Base-by-base conservation (phyloP, 2,888 invertebrate species). In the Cyaniris semiargus region DNA sequence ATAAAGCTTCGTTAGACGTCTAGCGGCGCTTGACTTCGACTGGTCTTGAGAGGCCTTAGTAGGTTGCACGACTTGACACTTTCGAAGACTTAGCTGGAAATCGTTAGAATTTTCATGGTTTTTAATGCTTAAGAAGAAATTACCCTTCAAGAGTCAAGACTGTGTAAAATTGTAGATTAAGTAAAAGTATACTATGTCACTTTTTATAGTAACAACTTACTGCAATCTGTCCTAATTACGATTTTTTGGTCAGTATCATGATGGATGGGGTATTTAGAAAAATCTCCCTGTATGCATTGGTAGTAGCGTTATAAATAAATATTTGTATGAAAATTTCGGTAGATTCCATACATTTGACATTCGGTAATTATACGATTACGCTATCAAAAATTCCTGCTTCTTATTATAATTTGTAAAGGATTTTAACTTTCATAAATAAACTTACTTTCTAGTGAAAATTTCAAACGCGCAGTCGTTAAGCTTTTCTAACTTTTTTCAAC, bases 1-100 rank as follows among this genome's bases (percentile, higher is more conserved):
- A 23, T 71, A 72, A 72, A 44, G 44, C 38, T 72, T 72, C 72
- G 48, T 72, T 72, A 72, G 23, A 48, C 48, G 18, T 48, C 23
- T 23, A 72, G 72, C 44, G 71, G 21, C 72, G 72, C 72, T 72
- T 72, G 72, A 72, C 72, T 72, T 15, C 48, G 44, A 72, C 72
- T 48, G 72, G 48, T 23, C 72, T 72, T 38, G 5, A 72, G 44
- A 23, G 44, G 72, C 27, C 72, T 72, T 72, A 72, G 72, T 72
- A 48, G 72, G 44, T 38, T 1, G 72, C 72, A 72, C 72, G 72
- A 72, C 48, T 72, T 72, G 21, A 27, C 72, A 72, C 44, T 72
- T 72, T 72, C 72, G 44, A 44, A 72, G 13, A 34, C 23, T 72
- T 72, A 5, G 44, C 10, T 23, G 23, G 13, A 7, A 48, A 48